Percentiles rank a stretch among this genome's conserved stretches.
Evolutionary conservation across 2,113 vertebrate species (phyloP).

Genomic region (Scomber scombrus): DNA sequence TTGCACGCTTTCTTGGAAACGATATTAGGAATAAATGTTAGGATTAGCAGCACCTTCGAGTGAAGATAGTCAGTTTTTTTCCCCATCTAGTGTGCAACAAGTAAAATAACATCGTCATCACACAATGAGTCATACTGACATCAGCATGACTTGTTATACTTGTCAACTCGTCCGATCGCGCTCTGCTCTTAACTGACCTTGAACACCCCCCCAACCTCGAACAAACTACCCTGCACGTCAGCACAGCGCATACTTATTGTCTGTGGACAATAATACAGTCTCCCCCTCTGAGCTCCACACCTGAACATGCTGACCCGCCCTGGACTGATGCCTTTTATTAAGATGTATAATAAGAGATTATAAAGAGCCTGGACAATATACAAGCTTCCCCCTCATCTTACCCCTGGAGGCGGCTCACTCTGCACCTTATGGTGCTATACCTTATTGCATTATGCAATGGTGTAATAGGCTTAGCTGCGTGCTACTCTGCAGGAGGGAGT

Average conservation of each 20-base stretch:
- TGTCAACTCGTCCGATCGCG: background rate
- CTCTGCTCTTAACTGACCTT: background rate
- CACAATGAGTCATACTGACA: background rate
- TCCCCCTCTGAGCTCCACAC: background rate
- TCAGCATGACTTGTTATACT: background rate
- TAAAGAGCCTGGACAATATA: slow-evolving; percentile 49
- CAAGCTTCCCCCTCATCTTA: slow-evolving; percentile 16
- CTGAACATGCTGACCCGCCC: slow-evolving; percentile 38
- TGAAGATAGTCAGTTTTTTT: too few relatives aligned
- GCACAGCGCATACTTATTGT: background rate
- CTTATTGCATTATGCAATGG: slow-evolving; percentile 74
- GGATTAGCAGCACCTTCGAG: background rate
- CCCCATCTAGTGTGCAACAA: background rate
- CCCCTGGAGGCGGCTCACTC: slow-evolving; percentile 44
- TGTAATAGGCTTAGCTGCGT: slow-evolving; percentile 71
- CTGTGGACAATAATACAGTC: slow-evolving; percentile 27
- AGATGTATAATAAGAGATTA: slow-evolving; percentile 57
- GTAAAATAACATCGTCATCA: background rate
- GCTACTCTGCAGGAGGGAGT: slow-evolving; percentile 51
- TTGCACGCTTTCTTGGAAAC: background rate
- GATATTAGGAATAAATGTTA: background rate
- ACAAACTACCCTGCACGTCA: slow-evolving; percentile 10
- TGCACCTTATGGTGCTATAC: slow-evolving; percentile 69
- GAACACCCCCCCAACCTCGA: slow-evolving; percentile 15
- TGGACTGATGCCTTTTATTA: slow-evolving; percentile 38